Conservation (phyloP, 2,888 invertebrate genomes). For the Dioctria rufipes region DNA sequence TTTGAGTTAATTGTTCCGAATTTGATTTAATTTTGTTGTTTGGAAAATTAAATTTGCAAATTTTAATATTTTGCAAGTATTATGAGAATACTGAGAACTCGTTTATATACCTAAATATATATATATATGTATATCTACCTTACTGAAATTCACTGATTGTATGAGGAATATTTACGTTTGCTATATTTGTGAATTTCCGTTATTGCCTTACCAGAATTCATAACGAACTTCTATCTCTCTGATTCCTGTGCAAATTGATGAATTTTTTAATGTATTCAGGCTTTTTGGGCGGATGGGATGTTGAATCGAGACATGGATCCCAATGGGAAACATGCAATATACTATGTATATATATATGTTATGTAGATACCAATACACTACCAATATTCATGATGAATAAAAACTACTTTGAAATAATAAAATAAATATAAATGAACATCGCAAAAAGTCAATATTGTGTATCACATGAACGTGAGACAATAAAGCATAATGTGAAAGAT, state of each 20-base stretch:
- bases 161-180: neutral
- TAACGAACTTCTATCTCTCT: conserved; percentile 29
- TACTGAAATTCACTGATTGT: conserved; percentile 16
- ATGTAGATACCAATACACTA: too few relatives aligned
- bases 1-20: conserved; percentile 57
- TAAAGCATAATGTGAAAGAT: conserved; percentile 28
- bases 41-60: conserved; percentile 58
- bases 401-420: neutral
- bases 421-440: too few relatives aligned
- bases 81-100: conserved; percentile 5
- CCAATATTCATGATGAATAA: neutral
- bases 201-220: conserved; percentile 36
- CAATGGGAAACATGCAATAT: neutral
- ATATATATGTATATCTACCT: too few relatives aligned
- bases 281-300: neutral
- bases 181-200: neutral
- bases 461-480: neutral
- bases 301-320: neutral
- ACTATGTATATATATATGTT: too few relatives aligned
- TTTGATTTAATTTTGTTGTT: conserved; percentile 58
- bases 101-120: neutral
- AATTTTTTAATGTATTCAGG: conserved; percentile 36
- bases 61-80: conserved; percentile 54
- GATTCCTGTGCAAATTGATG: conserved; percentile 10
- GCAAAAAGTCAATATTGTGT: neutral